These are phyloP conservation scores for Serilophus lunatus DNA, from an alignment of 2,113 vertebrate genomes.

Conservation along the genomic window DNA sequence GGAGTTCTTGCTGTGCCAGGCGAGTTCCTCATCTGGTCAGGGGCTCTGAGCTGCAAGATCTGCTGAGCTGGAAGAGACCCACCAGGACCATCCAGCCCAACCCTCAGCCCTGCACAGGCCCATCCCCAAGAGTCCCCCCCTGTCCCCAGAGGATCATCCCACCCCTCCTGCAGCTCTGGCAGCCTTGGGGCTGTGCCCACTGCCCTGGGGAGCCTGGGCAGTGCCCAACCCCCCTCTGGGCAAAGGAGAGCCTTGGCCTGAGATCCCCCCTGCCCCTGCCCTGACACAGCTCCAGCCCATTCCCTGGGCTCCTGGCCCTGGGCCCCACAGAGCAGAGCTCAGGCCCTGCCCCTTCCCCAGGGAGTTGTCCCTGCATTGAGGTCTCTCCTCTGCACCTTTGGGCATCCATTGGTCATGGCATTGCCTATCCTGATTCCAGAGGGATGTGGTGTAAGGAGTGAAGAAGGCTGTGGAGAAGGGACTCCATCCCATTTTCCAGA, in stretches of 20 bases:
- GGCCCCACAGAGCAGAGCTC: not conserved
- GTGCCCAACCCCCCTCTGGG: not conserved
- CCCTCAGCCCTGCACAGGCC: not conserved
- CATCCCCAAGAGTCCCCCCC: not conserved
- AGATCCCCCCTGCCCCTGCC: not conserved
- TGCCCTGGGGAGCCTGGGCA: not conserved
- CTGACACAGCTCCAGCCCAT: not conserved
- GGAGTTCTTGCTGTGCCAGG: rapidly evolving
- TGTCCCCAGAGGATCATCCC: not conserved
- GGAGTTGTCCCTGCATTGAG: too few relatives aligned
- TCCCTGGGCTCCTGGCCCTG: not conserved
- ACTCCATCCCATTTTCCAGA: not conserved
- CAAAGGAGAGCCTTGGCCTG: not conserved
- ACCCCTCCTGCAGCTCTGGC: not conserved
- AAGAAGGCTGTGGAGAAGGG: not conserved
- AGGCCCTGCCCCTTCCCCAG: not conserved
- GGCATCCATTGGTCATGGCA: rapidly evolving
- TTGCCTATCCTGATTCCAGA: not conserved
- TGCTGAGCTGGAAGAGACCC: not conserved
- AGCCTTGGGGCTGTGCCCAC: not conserved
- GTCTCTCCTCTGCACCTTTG: not conserved
- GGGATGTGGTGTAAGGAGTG: not conserved
- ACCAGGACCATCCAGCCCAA: not conserved
- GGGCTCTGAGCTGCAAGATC: not conserved
- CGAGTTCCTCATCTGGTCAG: rapidly evolving